These are phyloP conservation scores for Dendrocopos noguchii DNA, from an alignment of 2,113 vertebrate species.

Conservation along the genomic window DNA sequence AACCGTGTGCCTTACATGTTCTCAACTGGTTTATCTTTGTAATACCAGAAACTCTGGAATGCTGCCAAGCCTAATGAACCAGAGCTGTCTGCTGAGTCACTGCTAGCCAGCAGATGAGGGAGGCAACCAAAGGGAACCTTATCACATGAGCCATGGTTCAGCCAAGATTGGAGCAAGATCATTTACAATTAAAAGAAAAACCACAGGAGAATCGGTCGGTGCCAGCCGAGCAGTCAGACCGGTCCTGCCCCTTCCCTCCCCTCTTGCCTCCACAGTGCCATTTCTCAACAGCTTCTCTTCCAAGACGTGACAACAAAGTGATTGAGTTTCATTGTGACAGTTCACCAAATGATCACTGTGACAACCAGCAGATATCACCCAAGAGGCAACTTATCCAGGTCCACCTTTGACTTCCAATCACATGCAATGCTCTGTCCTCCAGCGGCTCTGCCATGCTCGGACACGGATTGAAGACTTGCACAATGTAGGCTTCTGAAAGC, in stretches of 20 bases:
- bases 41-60: conserved; percentile 26
- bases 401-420: not conserved
- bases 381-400: not conserved
- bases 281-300: not conserved
- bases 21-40: conserved; percentile 19
- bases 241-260: not conserved
- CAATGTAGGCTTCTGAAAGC: not conserved
- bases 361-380: not conserved
- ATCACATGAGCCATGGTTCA: not conserved
- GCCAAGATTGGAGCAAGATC: not conserved
- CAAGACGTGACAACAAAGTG: not conserved
- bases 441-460: not conserved
- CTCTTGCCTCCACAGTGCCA: not conserved
- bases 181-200: not conserved
- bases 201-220: not conserved
- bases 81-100: conserved; percentile 63
- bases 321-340: not conserved
- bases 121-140: conserved; percentile 23
- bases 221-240: not conserved
- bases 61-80: conserved; percentile 37
- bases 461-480: not conserved
- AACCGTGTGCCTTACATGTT: not conserved
- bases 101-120: not conserved
- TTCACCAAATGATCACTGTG: not conserved
- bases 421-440: not conserved